These are phyloP conservation scores for Drosophila eugracilis DNA, from an alignment of 1,140 invertebrate species.

Conservation along the genomic window DNA sequence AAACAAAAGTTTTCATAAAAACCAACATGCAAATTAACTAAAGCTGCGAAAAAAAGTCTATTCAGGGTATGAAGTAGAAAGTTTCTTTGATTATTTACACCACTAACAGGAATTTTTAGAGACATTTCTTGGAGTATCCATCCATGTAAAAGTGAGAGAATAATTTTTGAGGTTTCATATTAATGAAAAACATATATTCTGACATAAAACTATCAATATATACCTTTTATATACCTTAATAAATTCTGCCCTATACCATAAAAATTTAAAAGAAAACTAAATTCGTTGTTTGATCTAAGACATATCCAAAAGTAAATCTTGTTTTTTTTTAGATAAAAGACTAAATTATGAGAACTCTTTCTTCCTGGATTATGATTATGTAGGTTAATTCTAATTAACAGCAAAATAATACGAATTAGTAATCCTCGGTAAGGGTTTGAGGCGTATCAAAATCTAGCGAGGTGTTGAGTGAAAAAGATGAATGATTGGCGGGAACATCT, in stretches of 20 bases:
- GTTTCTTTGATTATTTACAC: neutral
- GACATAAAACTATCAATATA: no score
- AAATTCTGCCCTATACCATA: no score
- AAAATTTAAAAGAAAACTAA: no score
- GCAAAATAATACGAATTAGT: slow-evolving; percentile 24
- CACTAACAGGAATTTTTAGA: neutral
- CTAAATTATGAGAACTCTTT: neutral
- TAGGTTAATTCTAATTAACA: slow-evolving; percentile 18
- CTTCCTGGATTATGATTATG: slow-evolving; percentile 3
- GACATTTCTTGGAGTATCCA: no score
- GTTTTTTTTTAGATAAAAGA: no score
- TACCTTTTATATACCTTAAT: no score
- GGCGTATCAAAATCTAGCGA: slow-evolving; percentile 28
- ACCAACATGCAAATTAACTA: slow-evolving; percentile 34
- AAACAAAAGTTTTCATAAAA: slow-evolving; percentile 7
- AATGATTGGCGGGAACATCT: slow-evolving; percentile 37
- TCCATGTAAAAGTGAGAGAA: no score
- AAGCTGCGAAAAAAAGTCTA: slow-evolving; percentile 14
- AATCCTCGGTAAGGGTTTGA: slow-evolving; percentile 5
- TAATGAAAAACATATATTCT: no score
- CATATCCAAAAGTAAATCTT: no score
- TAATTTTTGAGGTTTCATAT: no score
- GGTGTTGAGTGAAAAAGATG: slow-evolving; percentile 21
- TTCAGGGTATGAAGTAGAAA: slow-evolving; percentile 4
- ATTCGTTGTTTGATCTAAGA: no score